Conservation (phyloP, 2,888 invertebrate genomes). For the Pachydiplax longipennis region DNA sequence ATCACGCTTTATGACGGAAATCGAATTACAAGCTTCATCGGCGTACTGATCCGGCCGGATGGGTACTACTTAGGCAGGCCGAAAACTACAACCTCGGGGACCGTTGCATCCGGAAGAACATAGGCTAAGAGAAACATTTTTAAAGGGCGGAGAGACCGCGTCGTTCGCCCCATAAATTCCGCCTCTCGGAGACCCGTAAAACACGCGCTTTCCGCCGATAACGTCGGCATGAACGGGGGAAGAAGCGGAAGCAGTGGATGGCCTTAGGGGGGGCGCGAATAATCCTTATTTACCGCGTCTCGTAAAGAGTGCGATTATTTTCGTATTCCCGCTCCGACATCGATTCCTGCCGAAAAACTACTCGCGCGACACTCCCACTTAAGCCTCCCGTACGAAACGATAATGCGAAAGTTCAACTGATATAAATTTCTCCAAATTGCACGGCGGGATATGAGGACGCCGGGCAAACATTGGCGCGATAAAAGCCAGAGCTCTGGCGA, state of each 20-base stretch:
- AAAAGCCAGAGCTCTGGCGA: neutral
- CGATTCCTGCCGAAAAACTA: neutral
- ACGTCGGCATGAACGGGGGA: neutral
- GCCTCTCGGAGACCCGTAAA: constrained; percentile 12
- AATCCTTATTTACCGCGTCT: neutral
- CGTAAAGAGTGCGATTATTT: neutral
- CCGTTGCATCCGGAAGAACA: no score
- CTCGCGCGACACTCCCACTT: neutral
- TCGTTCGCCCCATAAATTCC: neutral
- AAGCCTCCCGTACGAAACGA: neutral
- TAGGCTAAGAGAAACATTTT: no score
- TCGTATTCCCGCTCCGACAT: neutral
- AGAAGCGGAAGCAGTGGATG: neutral
- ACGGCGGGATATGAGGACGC: neutral
- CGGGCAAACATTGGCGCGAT: neutral
- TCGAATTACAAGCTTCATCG: no score
- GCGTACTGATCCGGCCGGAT: no score
- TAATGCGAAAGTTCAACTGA: neutral
- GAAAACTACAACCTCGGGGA: no score
- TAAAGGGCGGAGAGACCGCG: neutral
- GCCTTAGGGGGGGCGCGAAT: neutral
- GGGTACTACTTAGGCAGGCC: no score
- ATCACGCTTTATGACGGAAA: no score
- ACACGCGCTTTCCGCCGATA: neutral
- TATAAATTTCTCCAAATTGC: neutral